Conservation (phyloP, 2,888 invertebrate genomes). For the Tinea semifulvella region DNA sequence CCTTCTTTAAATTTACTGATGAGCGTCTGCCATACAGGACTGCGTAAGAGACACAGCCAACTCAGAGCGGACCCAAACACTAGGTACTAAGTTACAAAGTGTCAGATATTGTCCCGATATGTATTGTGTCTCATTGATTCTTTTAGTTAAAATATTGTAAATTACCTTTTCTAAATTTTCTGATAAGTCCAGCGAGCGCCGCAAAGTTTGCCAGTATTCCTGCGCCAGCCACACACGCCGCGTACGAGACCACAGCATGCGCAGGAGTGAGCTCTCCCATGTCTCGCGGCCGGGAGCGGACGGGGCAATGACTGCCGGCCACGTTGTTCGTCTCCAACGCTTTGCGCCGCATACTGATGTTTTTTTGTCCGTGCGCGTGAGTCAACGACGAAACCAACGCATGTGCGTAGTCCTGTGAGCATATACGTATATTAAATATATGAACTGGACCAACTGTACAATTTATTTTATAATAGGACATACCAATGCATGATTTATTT, state of each 20-base stretch:
- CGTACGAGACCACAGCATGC: constrained; percentile 38
- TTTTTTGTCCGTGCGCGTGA: constrained; percentile 49
- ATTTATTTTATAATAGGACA: too few relatives aligned
- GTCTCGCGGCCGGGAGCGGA: constrained; percentile 51
- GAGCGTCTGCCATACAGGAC: too few relatives aligned
- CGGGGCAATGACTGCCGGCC: constrained; percentile 54
- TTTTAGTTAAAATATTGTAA: neutral
- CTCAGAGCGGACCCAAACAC: too few relatives aligned
- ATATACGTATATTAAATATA: too few relatives aligned
- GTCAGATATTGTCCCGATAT: too few relatives aligned
- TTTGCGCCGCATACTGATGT: constrained; percentile 26
- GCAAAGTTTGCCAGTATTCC: constrained; percentile 53
- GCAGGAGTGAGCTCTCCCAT: constrained; percentile 28
- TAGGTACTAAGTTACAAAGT: too few relatives aligned
- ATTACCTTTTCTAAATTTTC: constrained; percentile 56
- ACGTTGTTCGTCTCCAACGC: constrained; percentile 55
- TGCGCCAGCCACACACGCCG: constrained; percentile 51
- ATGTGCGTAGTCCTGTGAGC: constrained; percentile 16
- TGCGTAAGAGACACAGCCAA: too few relatives aligned
- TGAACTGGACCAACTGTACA: too few relatives aligned
- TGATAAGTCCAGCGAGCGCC: constrained; percentile 46
- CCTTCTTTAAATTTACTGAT: too few relatives aligned
- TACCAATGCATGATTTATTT: too few relatives aligned
- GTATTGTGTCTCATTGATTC: too few relatives aligned
- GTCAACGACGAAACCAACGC: constrained; percentile 23